Evolutionary conservation across 2,113 vertebrate genomes (phyloP).

Genomic region (cat (Felis catus)): DNA sequence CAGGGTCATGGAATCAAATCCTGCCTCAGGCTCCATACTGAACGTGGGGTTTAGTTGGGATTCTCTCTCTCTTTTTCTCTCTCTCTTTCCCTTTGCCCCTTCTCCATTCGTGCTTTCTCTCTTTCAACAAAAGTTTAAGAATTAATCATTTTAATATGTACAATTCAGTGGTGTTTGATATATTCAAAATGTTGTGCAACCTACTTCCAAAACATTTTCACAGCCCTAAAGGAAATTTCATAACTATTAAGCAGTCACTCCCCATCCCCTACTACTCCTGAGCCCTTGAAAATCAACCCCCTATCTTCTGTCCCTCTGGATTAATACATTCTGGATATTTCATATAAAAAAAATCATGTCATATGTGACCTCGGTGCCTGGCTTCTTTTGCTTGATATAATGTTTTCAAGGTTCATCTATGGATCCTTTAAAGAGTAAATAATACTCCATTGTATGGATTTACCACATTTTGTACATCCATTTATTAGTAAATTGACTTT

Average conservation of each 20-base stretch:
- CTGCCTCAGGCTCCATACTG: too few relatives aligned
- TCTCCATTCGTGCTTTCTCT: too few relatives aligned
- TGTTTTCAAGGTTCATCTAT: neutral
- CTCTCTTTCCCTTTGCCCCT: too few relatives aligned
- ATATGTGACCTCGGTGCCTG: neutral
- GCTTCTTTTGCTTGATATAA: neutral
- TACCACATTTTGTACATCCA: neutral
- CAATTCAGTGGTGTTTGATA: neutral
- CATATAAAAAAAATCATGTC: neutral
- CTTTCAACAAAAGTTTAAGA: neutral
- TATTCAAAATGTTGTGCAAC: neutral
- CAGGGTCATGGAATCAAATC: too few relatives aligned
- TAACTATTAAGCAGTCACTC: neutral
- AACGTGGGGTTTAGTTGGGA: too few relatives aligned
- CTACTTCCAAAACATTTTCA: neutral
- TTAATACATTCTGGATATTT: neutral
- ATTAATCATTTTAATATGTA: neutral
- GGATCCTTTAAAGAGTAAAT: neutral
- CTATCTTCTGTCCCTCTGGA: neutral
- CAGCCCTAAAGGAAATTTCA: neutral
- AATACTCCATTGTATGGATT: neutral
- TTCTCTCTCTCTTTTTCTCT: too few relatives aligned
- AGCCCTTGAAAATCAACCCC: neutral
- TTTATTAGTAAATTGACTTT: neutral
- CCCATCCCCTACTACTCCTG: neutral